Base-by-base conservation (phyloP, 2,797 vertebrate species). In the Austrolebias charrua region DNA sequence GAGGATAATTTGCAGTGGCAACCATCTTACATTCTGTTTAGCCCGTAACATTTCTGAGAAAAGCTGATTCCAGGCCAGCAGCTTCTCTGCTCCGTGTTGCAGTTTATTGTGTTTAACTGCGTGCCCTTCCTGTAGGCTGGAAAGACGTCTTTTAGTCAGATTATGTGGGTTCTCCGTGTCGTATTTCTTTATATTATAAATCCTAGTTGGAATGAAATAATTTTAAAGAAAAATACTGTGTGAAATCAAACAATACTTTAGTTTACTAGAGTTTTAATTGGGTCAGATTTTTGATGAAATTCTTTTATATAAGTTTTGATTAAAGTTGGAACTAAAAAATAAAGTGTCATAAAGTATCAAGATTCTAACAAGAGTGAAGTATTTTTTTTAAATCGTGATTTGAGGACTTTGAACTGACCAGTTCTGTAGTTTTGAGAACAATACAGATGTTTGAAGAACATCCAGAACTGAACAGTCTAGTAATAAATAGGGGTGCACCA, bases 1-100 rank as follows among this genome's bases (percentile, higher is more conserved):
- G 3, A 6, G 20, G 0, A 45, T 63, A 49, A 80, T 84, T 85
- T 42, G 77, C 55, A 29, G 58, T 16, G 55, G 63, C 60, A 56
- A 1, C 51, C 28, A n/a, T 42, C 52, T 20, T 51, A 4, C 38
- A 52, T 67, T 62, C 12, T 52, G 8, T 74, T 71, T 46, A n/a
- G 51, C 57, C 70, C 11, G 7, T 40, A 55, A 49, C 55, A 2
- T 6, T 55, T 49, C 7, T 42, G 0, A 2, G 38, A 19, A 69
- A 50, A 44, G 4, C 31, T 24, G 42, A 38, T 24, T 69, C 42
- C 68, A 69, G 35, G 56, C 38, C 46, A 52, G 47, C 47, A 54
- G 60, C 20, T 57, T 64, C 18, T 50, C 14, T 29, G 16, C 13
- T 20, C 7, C 44, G 33, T 38, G 18, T 14, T 44, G 18, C 14